Conservation (phyloP, 2,888 invertebrate genomes). For the Ochlodes sylvanus region DNA sequence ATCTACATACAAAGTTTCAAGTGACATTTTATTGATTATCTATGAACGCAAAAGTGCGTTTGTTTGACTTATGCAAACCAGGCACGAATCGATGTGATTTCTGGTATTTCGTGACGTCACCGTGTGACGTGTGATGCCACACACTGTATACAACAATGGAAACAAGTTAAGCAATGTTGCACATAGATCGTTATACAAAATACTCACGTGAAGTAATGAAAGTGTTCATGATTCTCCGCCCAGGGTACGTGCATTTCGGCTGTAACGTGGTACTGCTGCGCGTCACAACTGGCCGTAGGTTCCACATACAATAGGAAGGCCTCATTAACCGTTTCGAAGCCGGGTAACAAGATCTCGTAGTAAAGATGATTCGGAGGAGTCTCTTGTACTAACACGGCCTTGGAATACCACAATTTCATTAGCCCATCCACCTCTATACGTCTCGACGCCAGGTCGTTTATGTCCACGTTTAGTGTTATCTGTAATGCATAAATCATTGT, state of each 20-base stretch:
- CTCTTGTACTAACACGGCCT: slow-evolving; percentile 72
- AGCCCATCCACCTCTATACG: slow-evolving; percentile 68
- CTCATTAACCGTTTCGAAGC: slow-evolving; percentile 85
- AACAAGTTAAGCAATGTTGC: too few relatives aligned
- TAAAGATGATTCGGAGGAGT: slow-evolving; percentile 85
- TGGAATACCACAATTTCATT: slow-evolving; percentile 59
- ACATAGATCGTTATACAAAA: too few relatives aligned
- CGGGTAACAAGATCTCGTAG: slow-evolving; percentile 86
- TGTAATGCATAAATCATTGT: slow-evolving; percentile 59
- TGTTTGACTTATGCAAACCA: too few relatives aligned
- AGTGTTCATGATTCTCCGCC: slow-evolving; percentile 86
- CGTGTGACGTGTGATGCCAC: too few relatives aligned
- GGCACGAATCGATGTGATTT: too few relatives aligned
- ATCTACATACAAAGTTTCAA: too few relatives aligned
- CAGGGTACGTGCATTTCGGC: slow-evolving; percentile 88
- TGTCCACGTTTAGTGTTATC: slow-evolving; percentile 87
- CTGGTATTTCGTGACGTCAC: too few relatives aligned
- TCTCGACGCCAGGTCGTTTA: slow-evolving; percentile 81
- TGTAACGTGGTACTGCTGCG: slow-evolving; percentile 81
- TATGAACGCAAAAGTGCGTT: too few relatives aligned
- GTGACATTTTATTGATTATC: too few relatives aligned
- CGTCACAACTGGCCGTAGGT: slow-evolving; percentile 74
- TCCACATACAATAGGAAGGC: slow-evolving; percentile 86
- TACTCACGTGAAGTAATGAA: slow-evolving; percentile 86
- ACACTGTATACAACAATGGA: too few relatives aligned